Conservation (phyloP, 2,888 invertebrate species). For the Eristalinus sepulchralis region DNA sequence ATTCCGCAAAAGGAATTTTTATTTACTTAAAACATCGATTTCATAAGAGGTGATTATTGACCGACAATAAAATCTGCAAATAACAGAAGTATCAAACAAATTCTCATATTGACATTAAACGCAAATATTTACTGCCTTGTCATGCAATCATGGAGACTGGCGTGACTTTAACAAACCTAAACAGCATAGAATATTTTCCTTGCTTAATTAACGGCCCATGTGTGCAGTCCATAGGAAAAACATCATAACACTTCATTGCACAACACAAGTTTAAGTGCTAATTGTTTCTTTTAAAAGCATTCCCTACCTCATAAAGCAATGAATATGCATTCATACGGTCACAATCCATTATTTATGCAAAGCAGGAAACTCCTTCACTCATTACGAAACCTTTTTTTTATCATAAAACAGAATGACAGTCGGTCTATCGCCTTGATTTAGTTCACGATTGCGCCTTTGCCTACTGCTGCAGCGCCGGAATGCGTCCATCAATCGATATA, state of each 20-base stretch:
- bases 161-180: neutral
- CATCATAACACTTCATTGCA: neutral
- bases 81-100: neutral
- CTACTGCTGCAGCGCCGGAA: neutral
- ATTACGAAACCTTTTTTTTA: constrained; percentile 11
- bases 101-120: neutral
- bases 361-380: constrained; percentile 42
- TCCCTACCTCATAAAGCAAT: neutral
- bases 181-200: neutral
- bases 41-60: too few relatives aligned
- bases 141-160: neutral
- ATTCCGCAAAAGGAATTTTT: too few relatives aligned
- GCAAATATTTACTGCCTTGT: neutral
- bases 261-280: neutral
- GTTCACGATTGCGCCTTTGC: neutral
- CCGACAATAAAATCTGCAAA: neutral
- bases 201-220: neutral
- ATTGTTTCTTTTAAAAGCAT: neutral
- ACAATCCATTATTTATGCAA: constrained; percentile 22
- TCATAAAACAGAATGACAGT: constrained; percentile 26
- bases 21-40: too few relatives aligned
- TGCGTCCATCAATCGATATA: constrained; percentile 52
- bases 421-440: constrained; percentile 22
- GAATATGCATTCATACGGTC: neutral
- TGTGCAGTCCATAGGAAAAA: neutral